Conservation (phyloP, 1,140 invertebrate species). For the Branchinecta lindahli region DNA sequence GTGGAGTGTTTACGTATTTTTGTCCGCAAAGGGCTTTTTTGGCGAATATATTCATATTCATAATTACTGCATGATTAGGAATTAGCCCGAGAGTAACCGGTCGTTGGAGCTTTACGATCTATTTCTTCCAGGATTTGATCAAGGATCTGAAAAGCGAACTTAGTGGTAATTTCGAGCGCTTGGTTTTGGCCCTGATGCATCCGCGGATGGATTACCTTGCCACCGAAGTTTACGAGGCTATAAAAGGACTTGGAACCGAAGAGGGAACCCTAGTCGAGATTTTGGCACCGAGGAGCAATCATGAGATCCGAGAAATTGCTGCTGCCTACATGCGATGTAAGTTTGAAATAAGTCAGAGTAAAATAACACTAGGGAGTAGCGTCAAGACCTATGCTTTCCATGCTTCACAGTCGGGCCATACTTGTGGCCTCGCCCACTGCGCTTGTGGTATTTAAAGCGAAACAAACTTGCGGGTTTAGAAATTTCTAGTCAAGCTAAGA, state of each 20-base stretch:
- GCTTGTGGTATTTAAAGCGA: no score
- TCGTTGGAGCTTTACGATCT: not conserved
- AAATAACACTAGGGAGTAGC: no score
- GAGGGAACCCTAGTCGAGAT: conserved; percentile 26
- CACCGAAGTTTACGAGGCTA: conserved; percentile 33
- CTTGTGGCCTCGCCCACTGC: no score
- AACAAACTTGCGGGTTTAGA: no score
- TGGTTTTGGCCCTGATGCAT: conserved; percentile 37
- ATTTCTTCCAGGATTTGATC: conserved; percentile 32
- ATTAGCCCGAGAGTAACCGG: no score
- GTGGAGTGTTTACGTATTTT: no score
- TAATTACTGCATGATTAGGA: no score
- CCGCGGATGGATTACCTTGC: conserved; percentile 35
- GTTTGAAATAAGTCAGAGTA: conserved; percentile 33
- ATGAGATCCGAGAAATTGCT: conserved; percentile 30
- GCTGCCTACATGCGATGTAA: conserved; percentile 28
- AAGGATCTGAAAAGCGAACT: conserved; percentile 37
- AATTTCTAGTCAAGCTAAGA: no score
- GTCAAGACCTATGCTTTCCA: no score
- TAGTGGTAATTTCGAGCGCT: conserved; percentile 37
- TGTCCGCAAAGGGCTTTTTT: no score
- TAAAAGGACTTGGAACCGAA: conserved; percentile 28
- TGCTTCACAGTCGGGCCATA: no score
- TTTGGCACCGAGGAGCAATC: conserved; percentile 28
- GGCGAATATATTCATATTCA: no score